Evolutionary conservation across 2,888 invertebrate genomes (phyloP).

Genomic region (Plagodis pulveraria): DNA sequence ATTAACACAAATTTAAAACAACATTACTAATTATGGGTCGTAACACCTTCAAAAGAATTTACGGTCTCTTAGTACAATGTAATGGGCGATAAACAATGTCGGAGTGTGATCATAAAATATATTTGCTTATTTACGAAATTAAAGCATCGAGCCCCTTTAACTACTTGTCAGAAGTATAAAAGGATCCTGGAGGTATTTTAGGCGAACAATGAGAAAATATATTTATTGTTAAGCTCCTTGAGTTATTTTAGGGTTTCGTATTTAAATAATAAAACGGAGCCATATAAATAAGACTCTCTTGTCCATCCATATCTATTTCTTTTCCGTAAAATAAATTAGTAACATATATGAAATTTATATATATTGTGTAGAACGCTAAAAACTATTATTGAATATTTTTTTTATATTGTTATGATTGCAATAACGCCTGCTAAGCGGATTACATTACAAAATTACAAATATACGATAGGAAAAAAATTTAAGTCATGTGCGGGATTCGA

Average conservation of each 20-base stretch:
- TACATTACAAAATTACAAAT: too few species aligned
- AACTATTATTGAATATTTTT: too few species aligned
- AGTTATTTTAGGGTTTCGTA: not conserved
- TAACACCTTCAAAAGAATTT: conserved; percentile 55
- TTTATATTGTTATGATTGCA: too few species aligned
- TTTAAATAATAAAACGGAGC: too few species aligned
- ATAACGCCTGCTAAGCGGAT: too few species aligned
- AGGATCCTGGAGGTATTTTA: conserved; percentile 23
- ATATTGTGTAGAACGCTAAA: too few species aligned
- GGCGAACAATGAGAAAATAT: conserved; percentile 8
- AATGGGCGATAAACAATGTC: conserved; percentile 56
- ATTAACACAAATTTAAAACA: conserved; percentile 43
- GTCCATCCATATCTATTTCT: too few species aligned
- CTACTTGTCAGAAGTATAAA: conserved; percentile 25
- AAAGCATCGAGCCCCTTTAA: conserved; percentile 34
- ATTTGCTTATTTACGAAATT: conserved; percentile 41
- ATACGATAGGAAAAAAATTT: too few species aligned
- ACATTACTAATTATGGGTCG: conserved; percentile 53
- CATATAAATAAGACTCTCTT: too few species aligned
- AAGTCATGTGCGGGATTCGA: too few species aligned
- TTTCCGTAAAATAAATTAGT: too few species aligned
- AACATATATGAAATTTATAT: too few species aligned
- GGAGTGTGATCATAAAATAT: conserved; percentile 39
- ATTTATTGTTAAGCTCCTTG: conserved; percentile 3
- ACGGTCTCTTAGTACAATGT: conserved; percentile 47